Evolutionary conservation across 1,140 invertebrate species (phyloP), one percentile per base, ranked within the genome.

Genomic region (Riptortus pedestris): DNA sequence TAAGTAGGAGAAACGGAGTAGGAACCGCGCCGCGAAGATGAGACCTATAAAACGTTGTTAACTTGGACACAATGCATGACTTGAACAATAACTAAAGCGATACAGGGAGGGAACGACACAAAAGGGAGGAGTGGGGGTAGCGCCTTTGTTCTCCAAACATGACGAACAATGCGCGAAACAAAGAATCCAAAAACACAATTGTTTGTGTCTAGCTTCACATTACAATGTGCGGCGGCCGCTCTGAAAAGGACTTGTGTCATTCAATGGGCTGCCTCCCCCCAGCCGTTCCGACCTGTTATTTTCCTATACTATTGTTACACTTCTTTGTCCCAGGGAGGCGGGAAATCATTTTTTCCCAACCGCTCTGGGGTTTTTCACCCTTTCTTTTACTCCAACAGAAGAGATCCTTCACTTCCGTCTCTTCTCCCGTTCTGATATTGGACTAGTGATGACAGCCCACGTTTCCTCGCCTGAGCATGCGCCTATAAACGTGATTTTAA

Each of bases 131-230:
- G 57, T 31, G 28, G 57, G 47, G 62, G 47, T 26, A 29, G 31
- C 18, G 62, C 31, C 65, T 68, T 68, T 68, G 67, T 68, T 68
- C 67, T 68, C 67, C 59, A 66, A 68, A 68, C 67, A 68, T 66
- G 67, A 68, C 67, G 65, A 68, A 68, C 67, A 68, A 68, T 66
- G 60, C 67, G 65, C 65, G 65, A 68, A 68, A 68, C 67, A 68
- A 68, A 68, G 67, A 68, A 68, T 68, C 67, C 66, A 68, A 68
- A 68, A 68, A 68, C 67, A 68, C 67, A 68, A 68, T 68, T 68
- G 67, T 68, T 68, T 68, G 67, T 68, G 67, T 66, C 67, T 68
- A 68, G 67, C 65, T 68, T 66, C 62, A 63, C 65, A 66, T 68
- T 68, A 68, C 67, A 68, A 66, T 68, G 67, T 67, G 66, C 51